Evolutionary conservation across 2,888 invertebrate species (phyloP).

Genomic region (Scaptomyza parva): DNA sequence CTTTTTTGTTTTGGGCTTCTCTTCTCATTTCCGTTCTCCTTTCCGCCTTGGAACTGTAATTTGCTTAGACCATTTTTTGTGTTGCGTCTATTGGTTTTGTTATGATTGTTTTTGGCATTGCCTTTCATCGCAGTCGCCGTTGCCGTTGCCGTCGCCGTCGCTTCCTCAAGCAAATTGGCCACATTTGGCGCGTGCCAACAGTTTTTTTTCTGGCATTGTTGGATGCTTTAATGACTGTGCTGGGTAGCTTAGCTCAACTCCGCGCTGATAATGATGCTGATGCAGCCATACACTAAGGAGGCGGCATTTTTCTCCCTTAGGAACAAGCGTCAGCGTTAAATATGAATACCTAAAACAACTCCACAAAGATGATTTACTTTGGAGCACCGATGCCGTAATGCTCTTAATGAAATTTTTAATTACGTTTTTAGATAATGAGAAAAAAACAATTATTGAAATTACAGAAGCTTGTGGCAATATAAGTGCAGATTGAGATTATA

Average conservation of each 20-base stretch:
- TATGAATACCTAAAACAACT: conserved; percentile 1
- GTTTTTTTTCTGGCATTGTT: conserved; percentile 64
- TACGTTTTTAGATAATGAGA: background rate
- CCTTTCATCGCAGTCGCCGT: conserved; percentile 19
- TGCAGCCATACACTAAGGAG: conserved; percentile 27
- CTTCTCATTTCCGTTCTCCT: too few relatives aligned
- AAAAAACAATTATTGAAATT: too few relatives aligned
- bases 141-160: conserved; percentile 21
- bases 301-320: conserved; percentile 29
- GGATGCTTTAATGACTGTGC: conserved; percentile 62
- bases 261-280: conserved; percentile 18
- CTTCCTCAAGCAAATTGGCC: conserved; percentile 63
- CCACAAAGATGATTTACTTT: background rate
- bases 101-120: conserved; percentile 68
- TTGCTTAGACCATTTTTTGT: conserved; percentile 32
- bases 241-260: conserved; percentile 32
- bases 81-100: conserved; percentile 64
- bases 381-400: conserved; percentile 12
- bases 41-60: conserved; percentile 9
- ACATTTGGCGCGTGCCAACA: conserved; percentile 70
- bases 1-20: conserved; percentile 7
- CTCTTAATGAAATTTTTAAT: conserved; percentile 8
- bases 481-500: too few relatives aligned
- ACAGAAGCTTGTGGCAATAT: too few relatives aligned
- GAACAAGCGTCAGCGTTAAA: background rate